Evolutionary conservation across 2,797 vertebrate species (phyloP), one percentile per base, ranked within the genome.

Genomic region (Myioborus miniatus): DNA sequence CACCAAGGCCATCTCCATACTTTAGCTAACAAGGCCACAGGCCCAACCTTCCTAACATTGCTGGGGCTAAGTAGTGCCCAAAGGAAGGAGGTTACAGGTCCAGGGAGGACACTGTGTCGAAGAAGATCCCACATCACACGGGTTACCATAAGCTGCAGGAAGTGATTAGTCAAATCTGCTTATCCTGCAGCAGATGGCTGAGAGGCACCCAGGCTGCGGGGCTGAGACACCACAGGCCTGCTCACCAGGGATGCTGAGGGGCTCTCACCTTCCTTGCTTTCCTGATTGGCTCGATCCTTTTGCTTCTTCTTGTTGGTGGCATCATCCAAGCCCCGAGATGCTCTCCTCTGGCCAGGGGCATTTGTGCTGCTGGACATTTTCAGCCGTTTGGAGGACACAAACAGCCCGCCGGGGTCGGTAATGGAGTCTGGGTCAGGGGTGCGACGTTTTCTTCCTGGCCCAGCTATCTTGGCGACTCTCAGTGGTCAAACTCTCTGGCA

Each of bases 381-480:
- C 97, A 98, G 98, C 98, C 99, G 98, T 98, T 99, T 99, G 97
- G 98, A 98, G 58, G 98, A 98, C 92, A 99, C 98, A 93, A 98
- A 99, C 97, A 97, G 98, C 98, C 98, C 98, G 15, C 98, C 98
- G 69, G 99, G 98, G 97, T 99, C 99, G 41, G 99, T 99, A 98
- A 99, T 98, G 97, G 99, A 98, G 98, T 99, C 99, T 98, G 99
- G 99, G 98, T 99, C 99, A 99, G 99, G 99, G 98, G 98, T 99
- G 98, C 98, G 99, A 97, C 99, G 99, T 98, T 99, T 99, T 98
- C 99, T 99, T 98, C 99, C 98, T 96, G 99, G 98, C 98, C 99
- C 99, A 97, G 99, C 99, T 99, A 99, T 99, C 98, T 99, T 99
- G 99, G 99, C 99, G 99, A 98, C 97, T 98, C 98, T 99, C 97